Evolutionary conservation across 2,113 vertebrate genomes (phyloP), one percentile per base, ranked within the genome.

Genomic region (Nibea albiflora): DNA sequence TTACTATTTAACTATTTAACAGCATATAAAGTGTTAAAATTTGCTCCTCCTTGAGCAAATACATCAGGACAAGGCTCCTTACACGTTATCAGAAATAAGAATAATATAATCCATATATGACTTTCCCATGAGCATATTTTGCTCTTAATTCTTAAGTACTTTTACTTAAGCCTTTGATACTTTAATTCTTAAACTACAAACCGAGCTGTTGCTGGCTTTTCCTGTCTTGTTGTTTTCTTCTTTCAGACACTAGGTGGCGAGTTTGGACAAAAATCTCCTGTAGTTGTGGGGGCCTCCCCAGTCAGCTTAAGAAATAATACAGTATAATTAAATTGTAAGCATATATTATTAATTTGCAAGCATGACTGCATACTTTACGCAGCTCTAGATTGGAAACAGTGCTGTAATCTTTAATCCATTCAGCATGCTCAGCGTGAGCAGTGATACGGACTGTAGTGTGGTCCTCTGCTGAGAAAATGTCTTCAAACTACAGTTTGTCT

Each of bases 201-300:
- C 5, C 22, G 3, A 42, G 53, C 11, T 44, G 11, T 49, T 64
- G 16, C 47, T 66, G 14, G 39, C 54, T 58, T 69, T 53, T 39
- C 28, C 42, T 28, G 47, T 39, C 28, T 31, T 28, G 19, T 19
- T 28, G 3, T 75, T 2, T 66, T 57, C 50, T 10, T 26, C 24
- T 12, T 71, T 61, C 24, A 2, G 10, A 83, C 92, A 89, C 89
- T 89, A 91, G 92, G 47, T 81, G 92, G 90, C 82, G 71, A 72
- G 62, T 79, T 81, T 89, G 68, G 24, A 69, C 83, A 81, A 44
- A 84, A 75, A 24, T 47, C 16, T 22, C n/a, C 14, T 17, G 22
- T 16, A 31, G 11, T 42, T 39, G 5, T 14, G 11, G 16, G 58
- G 24, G 22, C n/a, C n/a, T 54, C 73, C 24, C 49, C 3, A 9